These are phyloP conservation scores for Drosophila tsacasi DNA, from an alignment of 1,140 invertebrate genomes.

Conservation along the genomic window DNA sequence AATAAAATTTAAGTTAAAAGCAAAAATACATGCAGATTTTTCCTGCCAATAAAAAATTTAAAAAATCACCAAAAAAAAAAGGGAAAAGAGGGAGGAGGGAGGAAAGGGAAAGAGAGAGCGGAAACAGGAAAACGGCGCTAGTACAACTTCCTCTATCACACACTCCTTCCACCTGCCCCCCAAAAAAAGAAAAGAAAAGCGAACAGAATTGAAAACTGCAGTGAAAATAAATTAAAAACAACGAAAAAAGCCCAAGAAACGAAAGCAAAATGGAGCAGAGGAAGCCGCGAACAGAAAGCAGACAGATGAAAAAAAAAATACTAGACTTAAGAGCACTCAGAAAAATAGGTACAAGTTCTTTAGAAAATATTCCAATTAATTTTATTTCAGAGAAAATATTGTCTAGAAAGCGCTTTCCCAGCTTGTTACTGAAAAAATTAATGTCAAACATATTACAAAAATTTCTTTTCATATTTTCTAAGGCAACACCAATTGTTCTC, in stretches of 20 bases:
- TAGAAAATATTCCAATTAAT: neutral
- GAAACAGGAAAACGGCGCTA: constrained; percentile 65
- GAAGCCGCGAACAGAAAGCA: constrained; percentile 25
- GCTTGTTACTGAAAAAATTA: no score
- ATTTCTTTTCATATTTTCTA: neutral
- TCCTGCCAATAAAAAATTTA: neutral
- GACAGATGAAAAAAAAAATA: constrained; percentile 10
- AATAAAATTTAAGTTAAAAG: constrained; percentile 39
- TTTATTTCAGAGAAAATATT: neutral
- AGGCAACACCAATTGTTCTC: neutral
- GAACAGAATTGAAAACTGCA: constrained; percentile 31
- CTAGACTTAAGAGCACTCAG: neutral
- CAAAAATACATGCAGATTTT: constrained; percentile 69
- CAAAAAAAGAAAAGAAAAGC: neutral
- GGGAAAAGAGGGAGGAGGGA: neutral
- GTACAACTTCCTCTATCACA: constrained; percentile 58
- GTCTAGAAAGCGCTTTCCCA: neutral
- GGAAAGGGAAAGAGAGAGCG: constrained; percentile 1
- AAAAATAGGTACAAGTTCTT: neutral
- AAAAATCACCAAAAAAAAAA: constrained; percentile 8
- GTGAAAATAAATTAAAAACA: constrained; percentile 48
- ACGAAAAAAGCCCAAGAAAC: constrained; percentile 15
- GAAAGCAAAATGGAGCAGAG: constrained; percentile 39
- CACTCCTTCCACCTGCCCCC: constrained; percentile 5
- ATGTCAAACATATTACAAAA: no score